Evolutionary conservation across 2,797 vertebrate genomes (phyloP).

Genomic region (Zenarchopterus dispar): DNA sequence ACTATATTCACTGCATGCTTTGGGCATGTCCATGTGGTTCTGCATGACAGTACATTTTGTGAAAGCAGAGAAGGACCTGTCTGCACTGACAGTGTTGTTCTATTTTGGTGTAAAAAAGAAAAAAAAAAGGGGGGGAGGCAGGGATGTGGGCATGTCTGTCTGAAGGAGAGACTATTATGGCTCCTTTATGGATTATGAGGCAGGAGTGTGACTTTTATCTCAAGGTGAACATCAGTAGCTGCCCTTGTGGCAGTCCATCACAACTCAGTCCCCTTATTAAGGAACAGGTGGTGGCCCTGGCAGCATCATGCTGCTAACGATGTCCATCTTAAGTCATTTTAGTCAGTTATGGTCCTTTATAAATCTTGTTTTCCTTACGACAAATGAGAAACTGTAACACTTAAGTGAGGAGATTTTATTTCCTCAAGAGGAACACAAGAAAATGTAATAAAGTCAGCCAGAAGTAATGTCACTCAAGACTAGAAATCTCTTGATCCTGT

Average conservation of each 20-base stretch:
- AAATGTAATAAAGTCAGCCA: conserved; percentile 10
- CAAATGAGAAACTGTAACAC: conserved; percentile 26
- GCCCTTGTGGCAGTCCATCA: conserved; percentile 70
- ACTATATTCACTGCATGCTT: not conserved
- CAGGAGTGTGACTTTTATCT: conserved; percentile 74
- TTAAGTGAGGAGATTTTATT: not conserved
- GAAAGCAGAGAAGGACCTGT: conserved; percentile 30
- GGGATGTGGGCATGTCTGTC: conserved; percentile 54
- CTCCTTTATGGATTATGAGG: conserved; percentile 79
- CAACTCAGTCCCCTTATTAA: conserved; percentile 59
- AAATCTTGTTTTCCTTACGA: conserved; percentile 41
- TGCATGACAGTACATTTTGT: conserved; percentile 20
- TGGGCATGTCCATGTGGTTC: conserved; percentile 5
- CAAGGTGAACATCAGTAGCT: conserved; percentile 77
- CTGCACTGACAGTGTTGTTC: conserved; percentile 50
- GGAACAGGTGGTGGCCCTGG: conserved; percentile 59
- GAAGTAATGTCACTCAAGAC: conserved; percentile 17
- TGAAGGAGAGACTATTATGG: conserved; percentile 70
- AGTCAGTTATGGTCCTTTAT: conserved; percentile 33
- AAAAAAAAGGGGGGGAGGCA: no score
- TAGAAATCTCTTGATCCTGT: conserved; percentile 18
- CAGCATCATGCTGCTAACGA: conserved; percentile 44
- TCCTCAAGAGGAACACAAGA: conserved; percentile 18
- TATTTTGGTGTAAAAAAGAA: conserved; percentile 58
- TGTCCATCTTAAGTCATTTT: conserved; percentile 56